Evolutionary conservation across 2,797 vertebrate species (phyloP), one percentile per base, ranked within the genome.

Genomic region (Acestrorhynchus altus): DNA sequence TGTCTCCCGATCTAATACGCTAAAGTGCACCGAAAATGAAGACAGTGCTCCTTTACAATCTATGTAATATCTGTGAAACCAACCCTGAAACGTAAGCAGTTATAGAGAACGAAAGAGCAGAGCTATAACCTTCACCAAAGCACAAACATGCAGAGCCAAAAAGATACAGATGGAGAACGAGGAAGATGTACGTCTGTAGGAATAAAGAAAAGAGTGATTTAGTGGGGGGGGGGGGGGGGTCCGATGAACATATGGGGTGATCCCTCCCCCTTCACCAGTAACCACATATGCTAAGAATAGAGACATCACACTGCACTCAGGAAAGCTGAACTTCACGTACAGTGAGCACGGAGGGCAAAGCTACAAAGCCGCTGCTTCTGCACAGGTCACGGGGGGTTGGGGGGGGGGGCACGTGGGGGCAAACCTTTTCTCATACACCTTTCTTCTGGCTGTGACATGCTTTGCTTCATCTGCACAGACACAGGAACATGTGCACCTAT

Each of bases 131-230:
- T 57, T 56, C 35, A 26, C n/a, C 51, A 28, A 15, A 56, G 68
- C n/a, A 69, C 61, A 72, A 78, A 63, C 72, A 78, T 78, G 76
- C 76, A 72, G 69, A 59, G 69, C 68, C 72, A 78, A 78, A 66
- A 66, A 57, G 69, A 78, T 72, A 78, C 76, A 78, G 76, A 78
- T 78, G 76, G 40, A 65, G 69, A 72, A 78, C 24, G 52, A 39
- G 57, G 70, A 78, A 66, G 76, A 78, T 78, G 66, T 72, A 78
- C 69, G 65, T 51, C 59, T 72, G 51, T 57, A 78, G 76, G 69
- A 78, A 72, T 51, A 59, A 78, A 57, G 68, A 66, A 56, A 31
- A 5, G 57, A 65, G 51, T 72, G 76, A 78, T 72, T 26, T 52
- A 66, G 49, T 78, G 61, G 49, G 26, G 51, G 31, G n/a, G 26